Conservation (phyloP, 2,888 invertebrate species). For the Caenorhabditis panamensis region DNA sequence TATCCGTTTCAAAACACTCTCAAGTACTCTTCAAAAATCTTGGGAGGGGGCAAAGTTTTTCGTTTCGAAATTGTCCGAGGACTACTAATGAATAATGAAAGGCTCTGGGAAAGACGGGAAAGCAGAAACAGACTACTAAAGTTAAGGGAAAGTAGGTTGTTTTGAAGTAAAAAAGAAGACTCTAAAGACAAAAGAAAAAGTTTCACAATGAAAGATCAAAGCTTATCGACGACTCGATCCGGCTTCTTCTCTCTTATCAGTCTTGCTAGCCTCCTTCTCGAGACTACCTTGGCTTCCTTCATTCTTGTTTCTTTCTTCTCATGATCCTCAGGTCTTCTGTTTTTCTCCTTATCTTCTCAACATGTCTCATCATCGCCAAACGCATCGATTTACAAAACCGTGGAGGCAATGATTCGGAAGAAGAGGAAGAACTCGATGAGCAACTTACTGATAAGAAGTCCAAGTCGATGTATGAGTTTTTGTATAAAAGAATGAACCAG, state of each 20-base stretch:
- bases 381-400: conserved; percentile 57
- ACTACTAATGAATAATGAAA: background rate
- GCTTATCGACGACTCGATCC: conserved; percentile 48
- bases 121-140: background rate
- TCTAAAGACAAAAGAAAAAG: background rate
- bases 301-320: conserved; percentile 45
- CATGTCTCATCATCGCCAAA: conserved; percentile 21
- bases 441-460: conserved; percentile 41
- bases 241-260: too few relatives aligned
- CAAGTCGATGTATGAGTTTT: conserved; percentile 63
- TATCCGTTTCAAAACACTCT: conserved; percentile 14
- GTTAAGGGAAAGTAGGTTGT: background rate
- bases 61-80: background rate
- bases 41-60: conserved; percentile 11
- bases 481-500: conserved; percentile 70
- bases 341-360: conserved; percentile 38
- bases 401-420: conserved; percentile 44
- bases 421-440: conserved; percentile 51
- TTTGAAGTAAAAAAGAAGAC: background rate
- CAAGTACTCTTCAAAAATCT: conserved; percentile 33
- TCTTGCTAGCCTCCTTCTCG: conserved; percentile 5
- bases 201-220: conserved; percentile 48
- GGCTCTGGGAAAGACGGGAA: conserved; percentile 1
- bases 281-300: conserved; percentile 41
- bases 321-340: conserved; percentile 43